Evolutionary conservation across 2,888 invertebrate species (phyloP).

Genomic region (Spatulosminthurus flaviceps): DNA sequence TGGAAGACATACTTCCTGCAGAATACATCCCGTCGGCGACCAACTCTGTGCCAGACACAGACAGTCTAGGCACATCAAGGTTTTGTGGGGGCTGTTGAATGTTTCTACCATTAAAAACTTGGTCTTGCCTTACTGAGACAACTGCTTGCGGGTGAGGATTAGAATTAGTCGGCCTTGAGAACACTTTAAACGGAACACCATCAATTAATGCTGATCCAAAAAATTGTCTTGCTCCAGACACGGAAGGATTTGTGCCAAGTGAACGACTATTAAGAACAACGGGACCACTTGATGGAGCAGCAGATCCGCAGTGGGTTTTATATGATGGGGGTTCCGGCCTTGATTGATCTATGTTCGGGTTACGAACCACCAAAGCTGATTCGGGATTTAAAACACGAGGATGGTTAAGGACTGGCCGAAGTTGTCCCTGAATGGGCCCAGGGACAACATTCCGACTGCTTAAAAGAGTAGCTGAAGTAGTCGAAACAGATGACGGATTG

Average conservation of each 20-base stretch:
- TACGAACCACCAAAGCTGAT: background rate
- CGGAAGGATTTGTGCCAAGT: background rate
- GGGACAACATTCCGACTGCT: conserved; percentile 27
- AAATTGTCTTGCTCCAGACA: background rate
- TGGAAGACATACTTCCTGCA: too few species aligned
- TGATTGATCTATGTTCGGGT: background rate
- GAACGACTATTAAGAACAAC: background rate
- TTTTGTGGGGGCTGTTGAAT: background rate
- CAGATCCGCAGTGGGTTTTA: too few species aligned
- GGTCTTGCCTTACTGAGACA: background rate
- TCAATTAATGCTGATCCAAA: conserved; percentile 6
- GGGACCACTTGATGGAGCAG: too few species aligned
- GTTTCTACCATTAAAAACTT: background rate
- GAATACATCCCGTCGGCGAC: background rate
- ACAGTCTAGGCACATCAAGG: background rate
- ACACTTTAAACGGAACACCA: conserved; percentile 30
- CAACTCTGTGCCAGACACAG: background rate
- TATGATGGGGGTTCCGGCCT: background rate
- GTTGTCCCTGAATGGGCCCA: background rate
- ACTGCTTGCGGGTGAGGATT: conserved; percentile 7
- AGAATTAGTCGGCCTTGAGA: background rate
- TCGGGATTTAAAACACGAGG: background rate
- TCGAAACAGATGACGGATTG: background rate
- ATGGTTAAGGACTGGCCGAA: background rate
- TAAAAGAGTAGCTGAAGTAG: background rate